Evolutionary conservation across 2,113 vertebrate genomes (phyloP), one percentile per base, ranked within the genome.

Genomic region (Myotis yumanensis): DNA sequence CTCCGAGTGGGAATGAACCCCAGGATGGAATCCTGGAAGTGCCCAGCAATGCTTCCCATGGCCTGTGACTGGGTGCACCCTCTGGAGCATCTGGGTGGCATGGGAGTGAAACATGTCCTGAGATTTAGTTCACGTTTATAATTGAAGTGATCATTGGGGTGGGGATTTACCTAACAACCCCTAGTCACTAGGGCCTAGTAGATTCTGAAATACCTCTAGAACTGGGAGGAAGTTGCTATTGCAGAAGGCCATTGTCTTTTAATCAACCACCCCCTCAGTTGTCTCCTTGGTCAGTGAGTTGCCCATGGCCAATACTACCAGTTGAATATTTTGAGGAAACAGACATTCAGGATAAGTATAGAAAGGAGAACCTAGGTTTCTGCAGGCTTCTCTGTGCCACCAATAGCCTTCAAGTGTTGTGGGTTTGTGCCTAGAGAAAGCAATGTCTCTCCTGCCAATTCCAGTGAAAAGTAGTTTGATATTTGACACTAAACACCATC

Each of bases 331-430:
- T 79, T 20, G 72, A 80, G 23, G 30, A 32, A 32, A 17, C 30
- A 37, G 72, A 54, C 1, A 2, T 71, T 92, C 73, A 11, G 23
- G 40, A 6, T 51, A 16, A 59, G 32, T 20, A 48, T 11, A 23
- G 37, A 15, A 85, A 86, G 22, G 30, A 35, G 20, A 76, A 51
- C 5, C 37, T 51, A 16, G 22, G 9, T 51, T 43, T 15, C 16
- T 35, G 23, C 3, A 62, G 3, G 15, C 7, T 66, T n/a, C 52
- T 46, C 9, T 32, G 3, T 48, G 1, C 2, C 28, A 1, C 16
- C 11, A 62, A 5, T 7, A 51, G 8, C 35, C 48, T 95, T 68
- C 15, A 22, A 54, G 25, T 11, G 20, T 32, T 40, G 12, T 10
- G 30, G 17, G 37, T 32, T 71, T 40, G 8, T 66, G 25, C 20